These are phyloP conservation scores for Conus ventricosus DNA, from an alignment of 1,140 invertebrate species.

Conservation along the genomic window DNA sequence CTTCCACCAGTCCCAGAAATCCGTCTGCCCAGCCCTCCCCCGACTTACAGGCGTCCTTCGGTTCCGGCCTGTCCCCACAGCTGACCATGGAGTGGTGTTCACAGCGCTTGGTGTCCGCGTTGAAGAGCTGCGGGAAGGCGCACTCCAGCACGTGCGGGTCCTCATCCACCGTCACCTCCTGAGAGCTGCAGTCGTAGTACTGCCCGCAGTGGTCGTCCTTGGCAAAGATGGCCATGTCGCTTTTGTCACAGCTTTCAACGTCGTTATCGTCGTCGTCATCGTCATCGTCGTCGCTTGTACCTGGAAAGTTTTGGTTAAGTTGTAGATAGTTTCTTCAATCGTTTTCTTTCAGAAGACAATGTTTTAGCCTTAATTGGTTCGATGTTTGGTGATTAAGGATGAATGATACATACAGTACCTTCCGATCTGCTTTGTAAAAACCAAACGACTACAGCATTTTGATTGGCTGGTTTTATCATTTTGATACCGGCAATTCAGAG, in stretches of 20 bases:
- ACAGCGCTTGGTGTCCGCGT: conserved; percentile 42
- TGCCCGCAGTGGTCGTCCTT: conserved; percentile 57
- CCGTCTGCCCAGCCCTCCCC: conserved; percentile 18
- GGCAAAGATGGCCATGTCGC: conserved; percentile 39
- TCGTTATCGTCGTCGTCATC: neutral
- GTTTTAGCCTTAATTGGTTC: neutral
- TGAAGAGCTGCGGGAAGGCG: conserved; percentile 58
- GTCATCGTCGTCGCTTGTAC: conserved; percentile 16
- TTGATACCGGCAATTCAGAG: no score
- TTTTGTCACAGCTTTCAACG: conserved; percentile 24
- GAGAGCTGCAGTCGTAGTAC: conserved; percentile 56
- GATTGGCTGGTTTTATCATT: no score
- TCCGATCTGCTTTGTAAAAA: no score
- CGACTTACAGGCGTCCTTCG: conserved; percentile 56
- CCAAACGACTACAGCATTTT: no score
- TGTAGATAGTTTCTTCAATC: no score
- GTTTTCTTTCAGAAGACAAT: no score
- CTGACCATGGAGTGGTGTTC: conserved; percentile 45
- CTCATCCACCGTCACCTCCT: conserved; percentile 29
- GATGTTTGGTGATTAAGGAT: no score
- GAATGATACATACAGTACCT: no score
- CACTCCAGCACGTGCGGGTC: conserved; percentile 53
- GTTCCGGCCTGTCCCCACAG: conserved; percentile 55
- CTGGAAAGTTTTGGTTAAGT: neutral
- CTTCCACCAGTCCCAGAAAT: no score